Evolutionary conservation across 2,113 vertebrate genomes (phyloP).

Genomic region (Heloderma charlesbogerti): DNA sequence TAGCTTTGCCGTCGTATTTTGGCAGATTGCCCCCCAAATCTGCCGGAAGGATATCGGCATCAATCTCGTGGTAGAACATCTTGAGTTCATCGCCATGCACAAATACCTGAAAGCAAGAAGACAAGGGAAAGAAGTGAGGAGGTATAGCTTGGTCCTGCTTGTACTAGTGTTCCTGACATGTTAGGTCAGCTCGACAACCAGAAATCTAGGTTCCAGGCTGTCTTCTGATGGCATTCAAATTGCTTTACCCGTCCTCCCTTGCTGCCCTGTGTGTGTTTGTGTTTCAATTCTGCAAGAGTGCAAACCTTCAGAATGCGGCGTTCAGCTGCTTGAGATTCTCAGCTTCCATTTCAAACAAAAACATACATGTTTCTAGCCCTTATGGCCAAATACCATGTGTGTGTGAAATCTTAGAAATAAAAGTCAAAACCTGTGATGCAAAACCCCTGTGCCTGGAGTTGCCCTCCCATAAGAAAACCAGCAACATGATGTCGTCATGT

Average conservation of each 20-base stretch:
- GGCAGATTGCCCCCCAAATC: constrained; percentile 91
- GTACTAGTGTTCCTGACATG: background rate
- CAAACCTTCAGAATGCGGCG: background rate
- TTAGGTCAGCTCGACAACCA: background rate
- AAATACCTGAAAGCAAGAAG: constrained; percentile 81
- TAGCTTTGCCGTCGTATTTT: constrained; percentile 82
- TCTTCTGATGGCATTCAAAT: background rate
- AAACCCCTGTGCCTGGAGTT: background rate
- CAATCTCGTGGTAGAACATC: constrained; percentile 88
- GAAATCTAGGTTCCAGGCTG: background rate
- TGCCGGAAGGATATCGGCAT: constrained; percentile 86
- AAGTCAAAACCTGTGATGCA: background rate
- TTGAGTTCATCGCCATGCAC: constrained; percentile 93
- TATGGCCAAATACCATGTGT: background rate
- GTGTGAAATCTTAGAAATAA: background rate
- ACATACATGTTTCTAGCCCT: background rate
- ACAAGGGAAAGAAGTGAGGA: constrained; percentile 3
- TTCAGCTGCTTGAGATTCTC: background rate
- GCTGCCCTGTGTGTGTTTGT: background rate
- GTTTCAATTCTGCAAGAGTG: background rate
- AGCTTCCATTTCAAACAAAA: background rate
- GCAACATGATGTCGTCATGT: too few species aligned
- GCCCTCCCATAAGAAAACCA: too few species aligned
- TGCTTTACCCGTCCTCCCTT: background rate
- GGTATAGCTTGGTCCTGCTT: background rate